These are phyloP conservation scores for Ictalurus furcatus DNA, from an alignment of 2,113 vertebrate species.

Conservation along the genomic window DNA sequence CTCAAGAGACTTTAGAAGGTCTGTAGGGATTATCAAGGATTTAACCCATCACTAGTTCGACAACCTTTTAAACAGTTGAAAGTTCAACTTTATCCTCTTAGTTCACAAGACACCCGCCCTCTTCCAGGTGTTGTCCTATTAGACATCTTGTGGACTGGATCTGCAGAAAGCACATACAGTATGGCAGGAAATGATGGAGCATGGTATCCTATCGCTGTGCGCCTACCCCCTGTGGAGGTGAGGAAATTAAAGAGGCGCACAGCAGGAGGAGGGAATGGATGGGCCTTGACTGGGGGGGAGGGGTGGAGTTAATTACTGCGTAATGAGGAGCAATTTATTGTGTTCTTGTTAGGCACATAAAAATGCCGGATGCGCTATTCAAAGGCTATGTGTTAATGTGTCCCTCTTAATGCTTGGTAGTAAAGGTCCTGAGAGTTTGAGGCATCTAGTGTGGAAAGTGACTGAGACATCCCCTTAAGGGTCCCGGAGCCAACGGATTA, in stretches of 20 bases:
- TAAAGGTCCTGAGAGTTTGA: constrained; percentile 48
- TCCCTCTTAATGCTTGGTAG: constrained; percentile 49
- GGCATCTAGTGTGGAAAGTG: constrained; percentile 36
- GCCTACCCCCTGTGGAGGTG: constrained; percentile 68
- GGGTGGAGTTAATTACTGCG: constrained; percentile 82
- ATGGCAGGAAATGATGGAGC: constrained; percentile 73
- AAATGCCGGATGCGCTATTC: constrained; percentile 67
- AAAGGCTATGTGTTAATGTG: constrained; percentile 53
- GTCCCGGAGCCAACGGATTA: constrained; percentile 48
- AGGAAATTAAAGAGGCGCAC: constrained; percentile 80
- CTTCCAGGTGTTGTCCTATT: constrained; percentile 50
- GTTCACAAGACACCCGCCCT: constrained; percentile 25
- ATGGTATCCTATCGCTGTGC: constrained; percentile 62
- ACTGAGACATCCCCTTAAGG: constrained; percentile 48
- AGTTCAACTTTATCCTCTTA: constrained; percentile 42
- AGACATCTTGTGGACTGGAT: constrained; percentile 11
- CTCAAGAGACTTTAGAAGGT: constrained; percentile 42
- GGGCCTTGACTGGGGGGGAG: constrained; percentile 55
- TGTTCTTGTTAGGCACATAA: constrained; percentile 83
- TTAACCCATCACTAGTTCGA: neutral
- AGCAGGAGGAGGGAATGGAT: constrained; percentile 66
- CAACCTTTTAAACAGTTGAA: constrained; percentile 9
- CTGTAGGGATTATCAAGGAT: constrained; percentile 27
- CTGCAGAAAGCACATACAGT: constrained; percentile 46
- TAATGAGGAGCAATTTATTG: constrained; percentile 86